Evolutionary conservation across 2,113 vertebrate genomes (phyloP).

Genomic region (Struthidea cinerea): DNA sequence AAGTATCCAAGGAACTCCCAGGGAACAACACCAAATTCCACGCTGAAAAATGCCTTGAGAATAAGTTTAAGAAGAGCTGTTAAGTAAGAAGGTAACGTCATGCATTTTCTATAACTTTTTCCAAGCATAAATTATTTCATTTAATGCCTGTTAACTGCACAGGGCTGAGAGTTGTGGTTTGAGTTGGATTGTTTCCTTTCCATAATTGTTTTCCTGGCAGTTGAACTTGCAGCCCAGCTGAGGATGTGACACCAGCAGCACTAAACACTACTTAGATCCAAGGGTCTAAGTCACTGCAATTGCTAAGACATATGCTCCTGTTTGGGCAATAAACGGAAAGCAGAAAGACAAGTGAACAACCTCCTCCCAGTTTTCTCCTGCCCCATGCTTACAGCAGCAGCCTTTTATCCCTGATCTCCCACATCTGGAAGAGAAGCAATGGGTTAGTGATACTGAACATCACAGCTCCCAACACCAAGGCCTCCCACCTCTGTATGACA

Average conservation of each 20-base stretch:
- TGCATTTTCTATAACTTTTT: not conserved
- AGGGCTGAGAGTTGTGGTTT: not conserved
- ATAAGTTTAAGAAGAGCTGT: not conserved
- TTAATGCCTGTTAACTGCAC: not conserved
- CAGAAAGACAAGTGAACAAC: not conserved
- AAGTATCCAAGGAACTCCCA: not conserved
- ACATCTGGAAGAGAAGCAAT: not conserved
- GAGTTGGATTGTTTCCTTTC: not conserved
- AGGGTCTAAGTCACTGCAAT: not conserved
- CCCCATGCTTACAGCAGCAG: not conserved
- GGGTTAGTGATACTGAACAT: not conserved
- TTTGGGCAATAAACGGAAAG: not conserved
- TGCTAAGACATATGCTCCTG: not conserved
- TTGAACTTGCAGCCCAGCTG: not conserved
- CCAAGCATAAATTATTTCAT: not conserved
- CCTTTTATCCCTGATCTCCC: not conserved
- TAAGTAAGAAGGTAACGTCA: not conserved
- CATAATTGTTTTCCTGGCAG: not conserved
- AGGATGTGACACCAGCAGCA: not conserved
- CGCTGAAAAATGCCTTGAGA: not conserved
- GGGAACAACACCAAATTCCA: not conserved
- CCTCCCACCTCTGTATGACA: not conserved
- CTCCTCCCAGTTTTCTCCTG: not conserved
- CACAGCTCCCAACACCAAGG: not conserved
- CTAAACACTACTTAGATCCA: not conserved